These are phyloP conservation scores for Tamias sibiricus DNA, from an alignment of 2,113 vertebrate genomes.

Conservation along the genomic window DNA sequence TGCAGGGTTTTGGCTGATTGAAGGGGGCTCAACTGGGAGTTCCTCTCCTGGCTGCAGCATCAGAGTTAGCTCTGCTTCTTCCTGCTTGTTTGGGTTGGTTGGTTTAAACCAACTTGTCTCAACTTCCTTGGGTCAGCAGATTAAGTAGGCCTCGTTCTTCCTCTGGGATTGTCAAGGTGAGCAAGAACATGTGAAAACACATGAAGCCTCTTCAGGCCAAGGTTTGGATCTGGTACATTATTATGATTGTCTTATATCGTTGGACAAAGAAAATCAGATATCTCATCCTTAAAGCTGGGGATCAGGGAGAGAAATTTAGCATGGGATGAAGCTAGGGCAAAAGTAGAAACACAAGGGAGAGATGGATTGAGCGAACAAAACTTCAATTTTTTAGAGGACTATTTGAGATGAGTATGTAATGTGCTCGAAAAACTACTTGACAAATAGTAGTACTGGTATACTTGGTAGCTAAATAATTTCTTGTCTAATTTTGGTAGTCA, in stretches of 20 bases:
- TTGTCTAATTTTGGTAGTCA: neutral
- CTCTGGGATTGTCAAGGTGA: neutral
- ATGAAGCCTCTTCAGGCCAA: neutral
- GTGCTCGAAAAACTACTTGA: neutral
- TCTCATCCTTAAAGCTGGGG: neutral
- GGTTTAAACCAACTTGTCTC: neutral
- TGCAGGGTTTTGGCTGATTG: neutral
- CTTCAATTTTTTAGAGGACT: neutral
- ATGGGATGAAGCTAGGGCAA: neutral
- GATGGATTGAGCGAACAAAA: neutral
- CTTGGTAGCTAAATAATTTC: neutral
- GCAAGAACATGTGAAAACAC: neutral
- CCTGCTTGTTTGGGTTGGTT: neutral
- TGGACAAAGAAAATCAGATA: neutral
- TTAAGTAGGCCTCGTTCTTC: neutral
- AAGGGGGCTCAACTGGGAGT: neutral
- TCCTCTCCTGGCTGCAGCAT: neutral
- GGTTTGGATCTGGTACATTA: neutral
- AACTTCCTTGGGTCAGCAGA: neutral
- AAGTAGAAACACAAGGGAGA: neutral
- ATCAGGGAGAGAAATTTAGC: accelerated
- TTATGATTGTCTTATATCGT: neutral
- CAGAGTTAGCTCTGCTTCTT: neutral
- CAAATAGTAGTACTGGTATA: neutral
- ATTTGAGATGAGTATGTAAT: neutral